Conservation (phyloP, 2,113 vertebrate genomes). For the Mus pahari region DNA sequence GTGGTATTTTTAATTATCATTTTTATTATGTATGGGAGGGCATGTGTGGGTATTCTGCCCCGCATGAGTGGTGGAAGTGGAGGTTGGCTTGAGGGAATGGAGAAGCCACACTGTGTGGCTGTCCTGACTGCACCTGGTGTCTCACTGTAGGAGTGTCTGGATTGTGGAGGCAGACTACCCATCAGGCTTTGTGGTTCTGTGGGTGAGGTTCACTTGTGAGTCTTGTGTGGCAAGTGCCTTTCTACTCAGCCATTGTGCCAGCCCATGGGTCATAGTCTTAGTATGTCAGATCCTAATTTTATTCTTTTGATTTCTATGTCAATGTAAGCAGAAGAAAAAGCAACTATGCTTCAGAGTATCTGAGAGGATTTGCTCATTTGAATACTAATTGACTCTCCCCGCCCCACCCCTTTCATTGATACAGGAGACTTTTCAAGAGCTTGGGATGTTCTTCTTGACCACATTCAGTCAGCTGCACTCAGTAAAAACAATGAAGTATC, state of each 20-base stretch:
- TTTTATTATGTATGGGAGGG: background rate
- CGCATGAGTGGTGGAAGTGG: background rate
- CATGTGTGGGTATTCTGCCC: background rate
- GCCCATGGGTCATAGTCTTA: slow-evolving; percentile 23
- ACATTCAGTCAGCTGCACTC: slow-evolving; percentile 98
- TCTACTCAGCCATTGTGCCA: background rate
- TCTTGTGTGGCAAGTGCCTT: background rate
- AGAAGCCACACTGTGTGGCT: background rate
- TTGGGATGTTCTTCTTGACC: slow-evolving; percentile 98
- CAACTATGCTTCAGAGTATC: slow-evolving; percentile 18
- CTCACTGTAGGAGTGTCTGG: background rate
- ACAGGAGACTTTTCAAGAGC: slow-evolving; percentile 97
- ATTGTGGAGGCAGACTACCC: background rate
- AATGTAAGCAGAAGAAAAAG: slow-evolving; percentile 59
- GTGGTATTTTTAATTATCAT: background rate
- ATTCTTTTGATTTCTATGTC: background rate
- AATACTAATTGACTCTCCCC: slow-evolving; percentile 3
- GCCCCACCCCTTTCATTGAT: background rate
- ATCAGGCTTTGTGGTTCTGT: background rate
- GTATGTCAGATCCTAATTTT: background rate
- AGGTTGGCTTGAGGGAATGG: background rate
- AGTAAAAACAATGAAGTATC: slow-evolving; percentile 99
- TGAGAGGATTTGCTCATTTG: slow-evolving; percentile 21
- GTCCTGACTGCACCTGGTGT: background rate
- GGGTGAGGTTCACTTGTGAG: background rate